Conservation (phyloP, 2,113 vertebrate species). For the Callorhinus ursinus region DNA sequence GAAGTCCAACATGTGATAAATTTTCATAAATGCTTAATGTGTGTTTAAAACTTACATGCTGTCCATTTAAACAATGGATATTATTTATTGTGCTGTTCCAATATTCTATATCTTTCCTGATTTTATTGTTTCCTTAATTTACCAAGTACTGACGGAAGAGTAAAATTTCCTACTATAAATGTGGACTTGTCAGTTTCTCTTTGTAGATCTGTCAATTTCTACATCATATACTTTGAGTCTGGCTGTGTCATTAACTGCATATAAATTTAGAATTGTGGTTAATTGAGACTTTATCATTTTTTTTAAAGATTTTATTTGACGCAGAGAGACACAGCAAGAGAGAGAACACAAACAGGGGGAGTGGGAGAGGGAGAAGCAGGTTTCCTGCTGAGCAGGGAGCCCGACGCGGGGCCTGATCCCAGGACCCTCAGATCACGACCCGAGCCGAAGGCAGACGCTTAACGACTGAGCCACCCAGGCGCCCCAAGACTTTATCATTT, state of each 20-base stretch:
- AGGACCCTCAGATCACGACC: too few relatives aligned
- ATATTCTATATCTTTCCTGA: not conserved
- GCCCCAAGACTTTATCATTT: not conserved
- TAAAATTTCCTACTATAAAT: not conserved
- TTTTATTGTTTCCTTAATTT: not conserved
- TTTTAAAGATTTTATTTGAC: too few relatives aligned
- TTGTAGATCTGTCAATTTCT: not conserved
- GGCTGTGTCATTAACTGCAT: not conserved
- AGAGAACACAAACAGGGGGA: too few relatives aligned
- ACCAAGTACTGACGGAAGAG: not conserved
- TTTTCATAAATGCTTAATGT: not conserved
- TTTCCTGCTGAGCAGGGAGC: too few relatives aligned
- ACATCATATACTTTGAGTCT: not conserved
- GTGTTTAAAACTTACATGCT: not conserved
- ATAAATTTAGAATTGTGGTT: not conserved
- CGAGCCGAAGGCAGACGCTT: too few relatives aligned
- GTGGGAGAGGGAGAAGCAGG: too few relatives aligned
- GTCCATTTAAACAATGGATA: not conserved
- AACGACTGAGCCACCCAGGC: too few relatives aligned
- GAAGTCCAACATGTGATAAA: not conserved
- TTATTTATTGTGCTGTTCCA: not conserved
- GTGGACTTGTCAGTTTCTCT: not conserved
- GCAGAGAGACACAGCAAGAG: too few relatives aligned
- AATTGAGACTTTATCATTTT: not conserved
- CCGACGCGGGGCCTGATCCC: too few relatives aligned